Percentiles rank a stretch among this genome's conserved stretches.
Conservation (phyloP, 2,797 vertebrate species). For the Tachyglossus aculeatus region DNA sequence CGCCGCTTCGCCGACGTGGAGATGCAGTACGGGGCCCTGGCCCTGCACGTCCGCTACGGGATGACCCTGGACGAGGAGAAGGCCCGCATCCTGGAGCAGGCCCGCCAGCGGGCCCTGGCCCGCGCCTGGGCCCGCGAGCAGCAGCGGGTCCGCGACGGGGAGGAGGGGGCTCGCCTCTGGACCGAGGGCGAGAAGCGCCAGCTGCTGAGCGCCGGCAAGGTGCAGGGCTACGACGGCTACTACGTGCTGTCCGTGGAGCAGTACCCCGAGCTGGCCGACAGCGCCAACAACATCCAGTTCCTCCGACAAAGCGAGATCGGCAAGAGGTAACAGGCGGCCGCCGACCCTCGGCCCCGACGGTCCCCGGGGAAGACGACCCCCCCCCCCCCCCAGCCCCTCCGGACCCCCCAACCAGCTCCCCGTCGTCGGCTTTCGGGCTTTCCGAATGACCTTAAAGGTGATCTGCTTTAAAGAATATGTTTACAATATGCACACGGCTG, state of each 20-base stretch:
- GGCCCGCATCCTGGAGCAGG: conserved; percentile 91
- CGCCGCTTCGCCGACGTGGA: conserved; percentile 97
- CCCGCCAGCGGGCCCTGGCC: conserved; percentile 92
- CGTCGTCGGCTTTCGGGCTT: too few relatives aligned
- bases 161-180: conserved; percentile 94
- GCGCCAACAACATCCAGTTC: conserved; percentile 97
- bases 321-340: conserved; percentile 94
- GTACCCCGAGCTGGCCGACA: conserved; percentile 98
- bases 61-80: conserved; percentile 96
- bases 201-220: conserved; percentile 92
- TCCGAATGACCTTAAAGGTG: conserved; percentile 90
- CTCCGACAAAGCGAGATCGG: conserved; percentile 98
- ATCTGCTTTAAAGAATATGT: conserved; percentile 94
- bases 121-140: conserved; percentile 94
- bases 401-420: too few relatives aligned
- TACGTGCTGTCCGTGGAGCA: conserved; percentile 98
- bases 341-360: conserved; percentile 45
- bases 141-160: conserved; percentile 91
- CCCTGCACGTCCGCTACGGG: conserved; percentile 94
- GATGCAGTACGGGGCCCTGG: conserved; percentile 87
- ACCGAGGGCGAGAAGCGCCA: conserved; percentile 98
- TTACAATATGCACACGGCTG: conserved; percentile 97
- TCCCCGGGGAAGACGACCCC: conserved; percentile 84
- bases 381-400: too few relatives aligned
- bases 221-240: conserved; percentile 97